phyloP scores from a whole-genome alignment of 2,888 invertebrate species.

The Drosophila prostipennis region DNA sequence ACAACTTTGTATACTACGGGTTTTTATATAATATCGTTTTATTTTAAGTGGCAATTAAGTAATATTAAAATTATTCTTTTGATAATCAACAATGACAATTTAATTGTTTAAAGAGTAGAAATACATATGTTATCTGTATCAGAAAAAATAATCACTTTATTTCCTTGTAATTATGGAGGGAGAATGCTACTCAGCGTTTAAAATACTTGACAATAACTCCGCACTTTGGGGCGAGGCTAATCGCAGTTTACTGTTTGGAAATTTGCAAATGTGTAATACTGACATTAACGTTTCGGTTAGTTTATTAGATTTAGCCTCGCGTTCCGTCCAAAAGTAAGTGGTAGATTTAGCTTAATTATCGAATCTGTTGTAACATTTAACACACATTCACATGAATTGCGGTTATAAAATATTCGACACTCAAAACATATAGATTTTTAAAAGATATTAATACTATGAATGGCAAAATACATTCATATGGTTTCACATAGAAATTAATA shows the following conservation, averaged over 20 bases:
- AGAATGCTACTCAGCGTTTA: conserved; percentile 64
- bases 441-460: conserved; percentile 70
- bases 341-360: conserved; percentile 45
- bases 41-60: conserved; percentile 76
- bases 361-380: conserved; percentile 66
- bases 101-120: conserved; percentile 76
- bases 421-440: conserved; percentile 73
- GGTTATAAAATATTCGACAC: conserved; percentile 74
- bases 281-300: conserved; percentile 17
- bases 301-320: conserved; percentile 10
- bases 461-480: conserved; percentile 46
- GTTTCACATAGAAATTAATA: conserved; percentile 65
- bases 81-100: conserved; percentile 80
- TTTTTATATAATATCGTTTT: conserved; percentile 69
- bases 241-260: conserved; percentile 25
- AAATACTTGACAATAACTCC: conserved; percentile 58
- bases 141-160: conserved; percentile 75
- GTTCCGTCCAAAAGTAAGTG: conserved; percentile 50
- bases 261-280: conserved; percentile 26
- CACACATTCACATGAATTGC: conserved; percentile 66
- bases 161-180: conserved; percentile 65
- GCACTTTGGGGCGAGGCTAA: conserved; percentile 50
- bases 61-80: conserved; percentile 78
- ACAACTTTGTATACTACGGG: conserved; percentile 22
- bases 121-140: conserved; percentile 64